Percentiles rank a stretch among this genome's conserved stretches.
Evolutionary conservation across 2,888 invertebrate species (phyloP).

Genomic region (Baronia brevicornis): DNA sequence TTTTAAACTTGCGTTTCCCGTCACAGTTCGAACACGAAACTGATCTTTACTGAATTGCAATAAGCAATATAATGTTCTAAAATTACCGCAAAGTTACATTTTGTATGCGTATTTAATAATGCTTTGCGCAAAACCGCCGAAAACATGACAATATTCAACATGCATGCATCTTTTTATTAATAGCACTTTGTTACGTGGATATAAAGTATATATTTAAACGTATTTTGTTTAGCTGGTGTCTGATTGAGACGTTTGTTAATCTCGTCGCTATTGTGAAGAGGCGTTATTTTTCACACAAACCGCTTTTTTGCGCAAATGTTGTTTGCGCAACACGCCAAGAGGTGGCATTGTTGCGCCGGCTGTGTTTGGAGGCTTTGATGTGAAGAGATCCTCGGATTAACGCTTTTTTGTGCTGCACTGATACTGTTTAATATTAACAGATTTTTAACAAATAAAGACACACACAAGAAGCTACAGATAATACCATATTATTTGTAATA

Average conservation of each 20-base stretch:
- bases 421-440: too few species aligned
- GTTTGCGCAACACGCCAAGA: conserved; percentile 36
- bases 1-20: conserved; percentile 1
- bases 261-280: too few species aligned
- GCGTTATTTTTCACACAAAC: conserved; percentile 39
- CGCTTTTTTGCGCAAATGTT: conserved; percentile 33
- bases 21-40: background rate
- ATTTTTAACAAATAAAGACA: too few species aligned
- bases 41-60: conserved; percentile 2
- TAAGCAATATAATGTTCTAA: background rate
- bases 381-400: conserved; percentile 16
- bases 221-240: too few species aligned
- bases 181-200: too few species aligned
- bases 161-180: too few species aligned
- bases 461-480: too few species aligned
- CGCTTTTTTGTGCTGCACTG: too few species aligned
- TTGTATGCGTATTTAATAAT: conserved; percentile 22
- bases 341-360: conserved; percentile 25
- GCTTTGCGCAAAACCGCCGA: conserved; percentile 25
- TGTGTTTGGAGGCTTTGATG: conserved; percentile 22
- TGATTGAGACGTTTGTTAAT: too few species aligned
- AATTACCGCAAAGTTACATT: conserved; percentile 1
- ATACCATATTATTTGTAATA: too few species aligned
- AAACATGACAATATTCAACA: too few species aligned
- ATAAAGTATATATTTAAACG: too few species aligned